phyloP scores from a whole-genome alignment of 2,888 invertebrate species.

The Xanthorhoe spadicearia region DNA sequence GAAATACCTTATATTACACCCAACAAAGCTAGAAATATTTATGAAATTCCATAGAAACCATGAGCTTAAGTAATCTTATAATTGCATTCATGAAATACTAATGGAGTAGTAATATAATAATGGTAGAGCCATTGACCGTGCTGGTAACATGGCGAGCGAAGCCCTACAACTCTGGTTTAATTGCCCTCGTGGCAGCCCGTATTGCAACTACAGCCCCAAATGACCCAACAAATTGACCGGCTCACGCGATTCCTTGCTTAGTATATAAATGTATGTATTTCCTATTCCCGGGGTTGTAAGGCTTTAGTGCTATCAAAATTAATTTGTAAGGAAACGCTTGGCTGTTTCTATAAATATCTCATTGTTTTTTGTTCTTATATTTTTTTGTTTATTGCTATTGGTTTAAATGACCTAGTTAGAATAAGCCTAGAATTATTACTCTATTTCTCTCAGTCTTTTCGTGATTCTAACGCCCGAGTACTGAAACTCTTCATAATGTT shows the following conservation, averaged over 20 bases:
- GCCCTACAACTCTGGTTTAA: conserved; percentile 75
- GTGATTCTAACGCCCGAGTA: no score
- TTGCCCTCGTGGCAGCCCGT: conserved; percentile 73
- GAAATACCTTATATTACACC: neutral
- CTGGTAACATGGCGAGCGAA: conserved; percentile 61
- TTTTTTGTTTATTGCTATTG: neutral
- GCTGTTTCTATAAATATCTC: neutral
- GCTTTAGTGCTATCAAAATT: conserved; percentile 20
- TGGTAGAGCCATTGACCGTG: conserved; percentile 22
- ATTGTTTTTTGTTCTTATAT: neutral
- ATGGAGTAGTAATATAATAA: conserved; percentile 14
- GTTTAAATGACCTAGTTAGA: neutral
- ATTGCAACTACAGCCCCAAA: conserved; percentile 70
- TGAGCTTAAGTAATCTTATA: conserved; percentile 4
- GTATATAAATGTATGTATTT: conserved; percentile 38
- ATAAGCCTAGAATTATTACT: no score
- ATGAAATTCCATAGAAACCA: conserved; percentile 10
- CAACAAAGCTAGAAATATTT: conserved; percentile 12
- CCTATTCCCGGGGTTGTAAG: conserved; percentile 26
- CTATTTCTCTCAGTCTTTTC: no score
- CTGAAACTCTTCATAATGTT: no score
- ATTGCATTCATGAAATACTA: conserved; percentile 17
- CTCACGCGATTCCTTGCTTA: conserved; percentile 74
- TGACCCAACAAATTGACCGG: conserved; percentile 80
- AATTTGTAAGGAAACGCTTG: conserved; percentile 18